These are phyloP conservation scores for Ochropleura leucogaster DNA, from an alignment of 2,888 invertebrate genomes.

Conservation along the genomic window DNA sequence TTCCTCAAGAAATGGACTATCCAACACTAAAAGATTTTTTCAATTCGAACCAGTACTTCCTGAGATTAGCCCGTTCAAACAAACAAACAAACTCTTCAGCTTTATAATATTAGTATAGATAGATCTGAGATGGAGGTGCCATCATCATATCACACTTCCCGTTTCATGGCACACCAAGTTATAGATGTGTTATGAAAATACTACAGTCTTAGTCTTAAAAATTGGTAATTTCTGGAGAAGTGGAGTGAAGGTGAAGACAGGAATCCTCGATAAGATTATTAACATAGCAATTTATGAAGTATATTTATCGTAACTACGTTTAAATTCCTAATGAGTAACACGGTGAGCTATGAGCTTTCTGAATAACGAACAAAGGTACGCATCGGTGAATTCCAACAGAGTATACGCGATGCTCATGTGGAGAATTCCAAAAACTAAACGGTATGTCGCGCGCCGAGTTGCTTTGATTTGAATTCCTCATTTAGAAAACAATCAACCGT, in stretches of 20 bases:
- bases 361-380: slow-evolving; percentile 32
- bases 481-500: slow-evolving; percentile 71
- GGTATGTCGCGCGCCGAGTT: slow-evolving; percentile 61
- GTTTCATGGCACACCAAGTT: not conserved
- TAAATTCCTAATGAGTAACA: slow-evolving; percentile 34
- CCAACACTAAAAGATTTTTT: too few species aligned
- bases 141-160: too few species aligned
- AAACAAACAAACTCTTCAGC: too few species aligned
- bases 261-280: not conserved
- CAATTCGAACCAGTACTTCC: too few species aligned
- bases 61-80: too few species aligned
- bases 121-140: too few species aligned
- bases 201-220: not conserved
- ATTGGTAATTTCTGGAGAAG: not conserved
- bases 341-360: slow-evolving; percentile 30
- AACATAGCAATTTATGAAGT: slow-evolving; percentile 12
- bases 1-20: too few species aligned
- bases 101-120: too few species aligned
- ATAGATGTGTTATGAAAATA: not conserved
- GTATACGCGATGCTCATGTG: slow-evolving; percentile 56
- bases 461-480: slow-evolving; percentile 70
- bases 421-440: slow-evolving; percentile 69
- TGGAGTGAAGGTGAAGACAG: too few species aligned
- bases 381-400: slow-evolving; percentile 48
- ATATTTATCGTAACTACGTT: not conserved